Evolutionary conservation across 23 tunicate genomes (phyloP), one percentile per base, ranked within the genome.

Genomic region (Aplidium turbinatum): DNA sequence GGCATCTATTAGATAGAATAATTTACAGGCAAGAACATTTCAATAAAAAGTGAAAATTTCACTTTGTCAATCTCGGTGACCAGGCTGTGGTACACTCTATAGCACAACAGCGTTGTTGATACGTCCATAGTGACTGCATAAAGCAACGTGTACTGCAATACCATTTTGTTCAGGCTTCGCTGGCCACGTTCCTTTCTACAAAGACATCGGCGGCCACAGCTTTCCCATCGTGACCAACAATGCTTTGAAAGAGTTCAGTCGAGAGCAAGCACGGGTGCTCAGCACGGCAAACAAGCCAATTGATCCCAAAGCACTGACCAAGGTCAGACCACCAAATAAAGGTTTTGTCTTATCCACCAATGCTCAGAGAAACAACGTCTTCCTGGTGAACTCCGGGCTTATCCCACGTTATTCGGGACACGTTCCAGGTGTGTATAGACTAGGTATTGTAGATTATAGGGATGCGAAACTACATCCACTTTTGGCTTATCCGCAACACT

Each of bases 351-450:
- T 47, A 50, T 38, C 79, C 23, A 31, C 53, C 20, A 57, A 45
- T 18, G 50, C 73, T 22, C 16, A 61, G 1, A 62, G 61, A 18
- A 72, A 66, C 18, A 66, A 66, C 20, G 68, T 90, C 1, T 90
- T 79, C 50, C 56, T 78, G 46, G 57, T 75, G 3, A 82, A 90
- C 20, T 56, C 85, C 1, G 97, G 97, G 33, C 55, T 83, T 0
- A 77, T 90, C 11, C 97, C 97, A 42, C 70, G 83, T 64, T 90
- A 90, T 58, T 77, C 90, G 0, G 97, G 97, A 35, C 72, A 90
- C 38, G 89, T 90, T 29, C 97, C 97, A 78, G 97, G 97, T 90
- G 38, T 18, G n/a, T n/a, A n/a, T n/a, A n/a, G n/a, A n/a, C n/a
- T n/a, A n/a, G n/a, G n/a, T n/a, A n/a, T n/a, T n/a, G n/a, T n/a